phyloP scores from a whole-genome alignment of 1,140 invertebrate species.

The Drosophila malerkotliana region DNA sequence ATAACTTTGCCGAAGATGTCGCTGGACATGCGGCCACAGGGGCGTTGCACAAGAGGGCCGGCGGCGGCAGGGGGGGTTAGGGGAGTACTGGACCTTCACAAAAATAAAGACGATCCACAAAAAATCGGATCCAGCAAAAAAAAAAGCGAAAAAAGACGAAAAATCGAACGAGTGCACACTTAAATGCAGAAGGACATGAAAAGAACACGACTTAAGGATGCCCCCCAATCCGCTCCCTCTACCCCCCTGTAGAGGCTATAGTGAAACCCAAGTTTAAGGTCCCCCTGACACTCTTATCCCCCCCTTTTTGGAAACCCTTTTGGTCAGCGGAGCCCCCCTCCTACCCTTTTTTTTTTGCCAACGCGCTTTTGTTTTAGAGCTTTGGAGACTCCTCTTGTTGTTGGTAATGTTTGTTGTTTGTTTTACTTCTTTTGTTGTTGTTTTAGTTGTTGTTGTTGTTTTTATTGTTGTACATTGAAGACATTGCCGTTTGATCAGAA shows the following conservation, averaged over 20 bases:
- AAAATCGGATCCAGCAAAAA: neutral
- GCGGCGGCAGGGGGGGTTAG: constrained; percentile 1
- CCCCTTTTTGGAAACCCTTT: constrained; percentile 3
- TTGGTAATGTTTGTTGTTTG: constrained; percentile 44
- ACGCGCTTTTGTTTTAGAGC: constrained; percentile 76
- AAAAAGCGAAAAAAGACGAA: constrained; percentile 23
- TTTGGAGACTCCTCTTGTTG: constrained; percentile 15
- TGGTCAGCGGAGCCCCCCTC: constrained; percentile 5
- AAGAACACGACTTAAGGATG: constrained; percentile 78
- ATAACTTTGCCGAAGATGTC: constrained; percentile 71
- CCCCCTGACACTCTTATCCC: neutral
- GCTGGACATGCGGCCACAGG: constrained; percentile 21
- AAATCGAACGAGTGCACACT: constrained; percentile 79
- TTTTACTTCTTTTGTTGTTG: constrained; percentile 23
- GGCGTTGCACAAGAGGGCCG: neutral
- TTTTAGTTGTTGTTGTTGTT: constrained; percentile 7
- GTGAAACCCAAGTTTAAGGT: constrained; percentile 1
- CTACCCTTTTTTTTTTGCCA: constrained; percentile 41
- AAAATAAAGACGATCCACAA: constrained; percentile 72
- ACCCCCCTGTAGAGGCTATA: neutral
- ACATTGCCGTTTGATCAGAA: constrained; percentile 72
- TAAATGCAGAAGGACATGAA: constrained; percentile 80
- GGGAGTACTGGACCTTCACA: constrained; percentile 39
- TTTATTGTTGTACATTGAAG: constrained; percentile 59
- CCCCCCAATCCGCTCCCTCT: constrained; percentile 17